Percentiles rank a stretch among this genome's conserved stretches.
Evolutionary conservation across 2,113 vertebrate genomes (phyloP).

Genomic region (Ctenodactylus gundi): DNA sequence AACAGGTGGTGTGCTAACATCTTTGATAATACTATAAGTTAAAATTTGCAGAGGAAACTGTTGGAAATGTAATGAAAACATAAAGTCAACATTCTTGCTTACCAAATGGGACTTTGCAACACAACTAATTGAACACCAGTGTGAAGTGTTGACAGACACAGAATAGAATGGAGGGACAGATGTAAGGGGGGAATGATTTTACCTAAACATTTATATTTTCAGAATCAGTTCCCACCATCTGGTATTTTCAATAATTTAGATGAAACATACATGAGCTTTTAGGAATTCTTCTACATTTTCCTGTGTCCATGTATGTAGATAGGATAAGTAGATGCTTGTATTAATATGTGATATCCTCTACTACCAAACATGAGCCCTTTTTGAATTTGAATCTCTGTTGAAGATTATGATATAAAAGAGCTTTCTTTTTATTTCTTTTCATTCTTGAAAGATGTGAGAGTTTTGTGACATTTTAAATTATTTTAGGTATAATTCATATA

Average conservation of each 20-base stretch:
- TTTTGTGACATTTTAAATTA: background rate
- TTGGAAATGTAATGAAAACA: constrained; percentile 74
- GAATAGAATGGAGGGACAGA: constrained; percentile 64
- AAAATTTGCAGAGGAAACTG: constrained; percentile 68
- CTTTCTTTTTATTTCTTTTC: background rate
- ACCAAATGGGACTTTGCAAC: constrained; percentile 50
- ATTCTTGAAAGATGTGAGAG: background rate
- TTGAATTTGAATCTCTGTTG: background rate
- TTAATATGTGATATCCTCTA: background rate
- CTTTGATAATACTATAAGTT: constrained; percentile 75
- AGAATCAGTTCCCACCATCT: constrained; percentile 56
- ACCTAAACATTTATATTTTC: constrained; percentile 58
- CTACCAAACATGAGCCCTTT: background rate
- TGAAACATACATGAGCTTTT: constrained; percentile 52
- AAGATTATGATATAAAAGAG: background rate
- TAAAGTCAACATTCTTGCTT: constrained; percentile 76
- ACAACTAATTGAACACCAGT: constrained; percentile 55
- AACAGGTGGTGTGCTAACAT: constrained; percentile 62
- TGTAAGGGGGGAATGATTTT: constrained; percentile 46
- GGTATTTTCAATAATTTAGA: constrained; percentile 45
- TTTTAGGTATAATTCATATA: background rate
- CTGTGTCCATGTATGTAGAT: background rate
- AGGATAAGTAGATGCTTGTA: background rate
- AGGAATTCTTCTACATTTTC: background rate
- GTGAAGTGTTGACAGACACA: constrained; percentile 65